Conservation (phyloP, 2,113 vertebrate genomes). For the Ranitomeya imitator region DNA sequence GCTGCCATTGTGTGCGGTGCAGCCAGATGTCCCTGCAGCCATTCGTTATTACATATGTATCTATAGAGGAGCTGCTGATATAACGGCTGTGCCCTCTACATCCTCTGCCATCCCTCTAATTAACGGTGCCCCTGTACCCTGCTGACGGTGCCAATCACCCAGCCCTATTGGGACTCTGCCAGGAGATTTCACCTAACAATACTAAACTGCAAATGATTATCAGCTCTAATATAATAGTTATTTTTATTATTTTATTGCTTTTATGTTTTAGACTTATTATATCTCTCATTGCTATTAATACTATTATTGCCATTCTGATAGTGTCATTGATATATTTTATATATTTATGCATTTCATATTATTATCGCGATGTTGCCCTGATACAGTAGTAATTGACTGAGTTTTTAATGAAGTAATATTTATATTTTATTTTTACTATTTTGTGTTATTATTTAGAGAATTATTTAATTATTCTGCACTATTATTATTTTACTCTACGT, state of each 20-base stretch:
- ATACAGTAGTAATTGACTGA: too few relatives aligned
- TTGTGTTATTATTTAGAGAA: too few relatives aligned
- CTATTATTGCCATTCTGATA: background rate
- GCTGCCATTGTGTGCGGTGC: background rate
- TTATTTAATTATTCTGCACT: too few relatives aligned
- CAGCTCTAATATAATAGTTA: too few relatives aligned
- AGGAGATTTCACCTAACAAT: background rate
- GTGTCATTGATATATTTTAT: too few relatives aligned
- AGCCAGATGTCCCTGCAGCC: background rate
- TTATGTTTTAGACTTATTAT: background rate
- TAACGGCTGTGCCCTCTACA: background rate
- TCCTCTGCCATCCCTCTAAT: background rate
- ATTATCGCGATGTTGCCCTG: too few relatives aligned
- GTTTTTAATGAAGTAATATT: too few relatives aligned
- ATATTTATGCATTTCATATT: too few relatives aligned
- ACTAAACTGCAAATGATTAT: background rate
- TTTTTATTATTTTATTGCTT: too few relatives aligned
- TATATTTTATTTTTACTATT: too few relatives aligned
- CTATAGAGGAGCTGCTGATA: background rate
- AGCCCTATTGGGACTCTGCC: background rate
- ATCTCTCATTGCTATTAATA: background rate
- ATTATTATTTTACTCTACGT: too few relatives aligned
- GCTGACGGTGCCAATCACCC: background rate
- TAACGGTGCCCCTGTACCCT: background rate
- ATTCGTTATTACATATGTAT: constrained; percentile 9